These are phyloP conservation scores for Rhadinocentrus ornatus DNA, from an alignment of 2,797 vertebrate species.

Conservation along the genomic window DNA sequence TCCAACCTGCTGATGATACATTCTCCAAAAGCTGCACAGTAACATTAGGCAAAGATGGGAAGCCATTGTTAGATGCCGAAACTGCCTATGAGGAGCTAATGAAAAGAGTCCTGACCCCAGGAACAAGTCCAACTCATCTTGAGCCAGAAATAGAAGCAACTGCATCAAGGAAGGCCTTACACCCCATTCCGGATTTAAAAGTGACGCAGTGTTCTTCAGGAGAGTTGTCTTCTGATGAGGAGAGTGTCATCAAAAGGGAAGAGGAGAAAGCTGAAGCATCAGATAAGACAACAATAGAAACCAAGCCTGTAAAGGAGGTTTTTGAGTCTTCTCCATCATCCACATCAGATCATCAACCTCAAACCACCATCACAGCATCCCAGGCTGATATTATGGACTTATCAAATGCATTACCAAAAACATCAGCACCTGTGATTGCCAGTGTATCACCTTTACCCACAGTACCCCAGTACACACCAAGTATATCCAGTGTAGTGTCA, in stretches of 20 bases:
- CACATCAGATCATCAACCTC: conserved; percentile 46
- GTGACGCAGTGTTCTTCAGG: conserved; percentile 97
- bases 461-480: conserved; percentile 84
- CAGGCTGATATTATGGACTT: conserved; percentile 76
- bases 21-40: conserved; percentile 80
- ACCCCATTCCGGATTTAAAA: conserved; percentile 95
- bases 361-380: conserved; percentile 29
- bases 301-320: conserved; percentile 46
- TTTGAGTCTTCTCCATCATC: conserved; percentile 37
- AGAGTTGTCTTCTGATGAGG: conserved; percentile 93
- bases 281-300: conserved; percentile 47
- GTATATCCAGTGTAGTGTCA: conserved; percentile 80
- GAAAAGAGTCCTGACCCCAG: conserved; percentile 89
- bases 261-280: conserved; percentile 54
- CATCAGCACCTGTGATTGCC: conserved; percentile 59
- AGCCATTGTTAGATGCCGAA: conserved; percentile 91
- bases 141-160: conserved; percentile 70
- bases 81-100: conserved; percentile 94
- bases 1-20: conserved; percentile 87
- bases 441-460: conserved; percentile 81
- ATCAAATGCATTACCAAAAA: conserved; percentile 62
- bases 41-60: conserved; percentile 86
- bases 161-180: conserved; percentile 82
- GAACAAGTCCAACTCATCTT: conserved; percentile 88
- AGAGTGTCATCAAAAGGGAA: conserved; percentile 85